Evolutionary conservation across 2,888 invertebrate genomes (phyloP), one percentile per base, ranked within the genome.

Genomic region (Arctia plantaginis): DNA sequence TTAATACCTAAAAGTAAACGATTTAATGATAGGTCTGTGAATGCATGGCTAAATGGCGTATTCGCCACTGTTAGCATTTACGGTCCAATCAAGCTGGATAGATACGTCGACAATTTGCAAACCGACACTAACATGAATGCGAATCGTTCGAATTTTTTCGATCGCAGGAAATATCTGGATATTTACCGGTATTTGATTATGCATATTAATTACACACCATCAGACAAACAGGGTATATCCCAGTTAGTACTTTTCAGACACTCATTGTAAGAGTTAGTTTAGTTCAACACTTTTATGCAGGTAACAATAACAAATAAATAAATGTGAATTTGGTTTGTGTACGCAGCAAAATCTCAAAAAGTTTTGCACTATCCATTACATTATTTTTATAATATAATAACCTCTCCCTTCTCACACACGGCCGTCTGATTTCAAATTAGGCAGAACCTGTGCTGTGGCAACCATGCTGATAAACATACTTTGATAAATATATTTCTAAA

Each of bases 1-100:
- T 10, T 4, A 66, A 41, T 39, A 33, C n/a, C 2, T 51, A 72
- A 72, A 27, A 39, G 66, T 72, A 66, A 69, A 76, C 77, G 66
- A 76, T 66, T 66, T 66, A 75, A 77, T 79, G 77, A 74, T 74
- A 80, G 80, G 72, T 76, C 80, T 82, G 80, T 82, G 81, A 80
- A 85, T 82, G 78, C 77, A 85, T 82, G 77, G 72, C 73, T 74
- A 81, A 83, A 82, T 82, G 82, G 80, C 77, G 79, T 74, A 74
- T 73, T 83, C 81, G 78, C 84, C 86, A 81, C 84, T 88, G 90
- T 90, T 89, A 87, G 90, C 86, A 80, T 90, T 90, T 88, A 91
- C 88, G 91, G 87, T 90, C 88, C 91, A 91, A 91, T 91, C 91
- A 91, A 90, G 89, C 85, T 79, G 80, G 79, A 78, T 74, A 79